These are phyloP conservation scores for Cyaniris semiargus DNA, from an alignment of 2,888 invertebrate genomes.

Conservation along the genomic window DNA sequence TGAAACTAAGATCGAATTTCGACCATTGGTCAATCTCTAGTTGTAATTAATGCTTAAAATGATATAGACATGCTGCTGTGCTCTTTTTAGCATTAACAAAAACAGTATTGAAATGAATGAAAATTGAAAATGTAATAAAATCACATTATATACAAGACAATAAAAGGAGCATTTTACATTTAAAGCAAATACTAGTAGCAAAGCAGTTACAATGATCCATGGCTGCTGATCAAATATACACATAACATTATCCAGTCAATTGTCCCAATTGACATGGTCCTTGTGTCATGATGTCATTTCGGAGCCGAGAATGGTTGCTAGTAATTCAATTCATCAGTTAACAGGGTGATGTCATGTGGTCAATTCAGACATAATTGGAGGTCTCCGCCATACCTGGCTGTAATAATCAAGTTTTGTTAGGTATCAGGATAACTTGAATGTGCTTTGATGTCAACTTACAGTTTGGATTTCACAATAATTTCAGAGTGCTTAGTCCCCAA, in stretches of 20 bases:
- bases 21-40: too few relatives aligned
- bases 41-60: too few relatives aligned
- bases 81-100: too few relatives aligned
- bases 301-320: constrained; percentile 41
- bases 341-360: constrained; percentile 44
- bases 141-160: too few relatives aligned
- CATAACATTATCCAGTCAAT: constrained; percentile 22
- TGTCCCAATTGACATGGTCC: constrained; percentile 39
- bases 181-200: background rate
- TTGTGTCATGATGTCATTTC: constrained; percentile 46
- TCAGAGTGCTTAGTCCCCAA: too few relatives aligned
- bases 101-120: too few relatives aligned
- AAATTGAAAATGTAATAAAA: too few relatives aligned
- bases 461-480: too few relatives aligned
- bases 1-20: too few relatives aligned
- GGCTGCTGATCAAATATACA: background rate
- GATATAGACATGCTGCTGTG: too few relatives aligned
- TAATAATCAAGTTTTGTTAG: constrained; percentile 10
- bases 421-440: background rate
- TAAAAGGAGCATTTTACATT: too few relatives aligned
- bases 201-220: background rate
- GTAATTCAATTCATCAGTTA: constrained; percentile 39
- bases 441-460: too few relatives aligned
- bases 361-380: constrained; percentile 41
- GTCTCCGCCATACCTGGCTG: constrained; percentile 37